These are phyloP conservation scores for Myotis findleyi DNA, from an alignment of 2,797 vertebrate species.

Conservation along the genomic window DNA sequence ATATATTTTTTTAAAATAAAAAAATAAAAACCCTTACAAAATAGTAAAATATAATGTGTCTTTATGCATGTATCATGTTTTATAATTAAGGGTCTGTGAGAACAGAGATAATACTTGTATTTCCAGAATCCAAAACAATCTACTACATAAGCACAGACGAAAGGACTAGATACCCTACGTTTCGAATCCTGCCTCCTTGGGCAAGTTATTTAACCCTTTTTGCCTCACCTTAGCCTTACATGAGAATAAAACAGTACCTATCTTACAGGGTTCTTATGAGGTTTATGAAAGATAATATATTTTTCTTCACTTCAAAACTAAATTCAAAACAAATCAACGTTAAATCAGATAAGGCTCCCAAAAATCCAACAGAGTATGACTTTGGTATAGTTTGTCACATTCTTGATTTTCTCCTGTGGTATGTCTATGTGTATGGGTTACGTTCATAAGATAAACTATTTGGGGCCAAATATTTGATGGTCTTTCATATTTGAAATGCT, in stretches of 20 bases:
- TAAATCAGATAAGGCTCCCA: conserved; percentile 22
- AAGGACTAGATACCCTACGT: background rate
- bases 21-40: background rate
- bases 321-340: conserved; percentile 40
- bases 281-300: background rate
- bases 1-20: no score
- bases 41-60: background rate
- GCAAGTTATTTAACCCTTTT: background rate
- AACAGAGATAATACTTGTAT: background rate
- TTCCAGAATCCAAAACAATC: conserved; percentile 30
- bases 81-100: conserved; percentile 40
- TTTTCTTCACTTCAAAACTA: conserved; percentile 50
- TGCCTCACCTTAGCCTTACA: background rate
- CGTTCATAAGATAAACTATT: conserved; percentile 44
- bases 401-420: conserved; percentile 5
- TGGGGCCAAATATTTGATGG: background rate
- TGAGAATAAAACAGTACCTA: background rate
- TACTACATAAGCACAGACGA: background rate
- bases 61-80: conserved; percentile 14
- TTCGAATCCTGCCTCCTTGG: background rate
- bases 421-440: background rate
- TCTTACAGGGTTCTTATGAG: background rate
- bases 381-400: background rate
- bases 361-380: background rate
- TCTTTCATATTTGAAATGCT: conserved; percentile 35